Percentiles rank a stretch among this genome's conserved stretches.
phyloP scores from a whole-genome alignment of 1,140 invertebrate genomes.

The Zelostemma sp. region DNA sequence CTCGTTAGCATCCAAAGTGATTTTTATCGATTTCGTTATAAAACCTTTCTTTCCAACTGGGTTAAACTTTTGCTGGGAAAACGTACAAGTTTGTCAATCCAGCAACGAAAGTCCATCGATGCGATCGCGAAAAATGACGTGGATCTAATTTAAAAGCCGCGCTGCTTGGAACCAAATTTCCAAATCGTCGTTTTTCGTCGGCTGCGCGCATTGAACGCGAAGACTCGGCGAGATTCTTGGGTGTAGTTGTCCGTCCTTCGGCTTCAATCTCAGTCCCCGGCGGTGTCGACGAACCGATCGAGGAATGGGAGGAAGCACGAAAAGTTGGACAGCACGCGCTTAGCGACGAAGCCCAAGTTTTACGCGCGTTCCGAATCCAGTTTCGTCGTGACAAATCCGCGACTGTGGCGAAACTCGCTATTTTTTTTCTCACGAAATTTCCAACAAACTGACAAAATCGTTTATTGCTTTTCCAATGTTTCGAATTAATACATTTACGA shows the following conservation, averaged over 20 bases:
- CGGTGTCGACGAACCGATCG: slow-evolving; percentile 49
- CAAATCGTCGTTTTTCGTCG: slow-evolving; percentile 35
- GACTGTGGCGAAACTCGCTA: background rate
- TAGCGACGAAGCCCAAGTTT: slow-evolving; percentile 51
- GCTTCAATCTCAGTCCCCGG: slow-evolving; percentile 48
- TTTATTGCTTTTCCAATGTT: too few relatives aligned
- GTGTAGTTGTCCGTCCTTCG: slow-evolving; percentile 48
- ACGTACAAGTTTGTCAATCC: background rate
- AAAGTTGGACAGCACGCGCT: slow-evolving; percentile 43
- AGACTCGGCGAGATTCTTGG: slow-evolving; percentile 47
- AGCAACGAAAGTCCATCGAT: too few relatives aligned
- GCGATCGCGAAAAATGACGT: too few relatives aligned
- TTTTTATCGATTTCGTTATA: background rate
- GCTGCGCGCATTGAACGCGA: slow-evolving; percentile 30
- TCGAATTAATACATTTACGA: too few relatives aligned
- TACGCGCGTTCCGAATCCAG: slow-evolving; percentile 49
- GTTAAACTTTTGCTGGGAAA: background rate
- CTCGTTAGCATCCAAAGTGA: background rate
- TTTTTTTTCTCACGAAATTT: background rate
- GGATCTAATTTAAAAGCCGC: too few relatives aligned
- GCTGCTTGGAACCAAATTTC: too few relatives aligned
- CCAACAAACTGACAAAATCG: too few relatives aligned
- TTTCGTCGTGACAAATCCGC: slow-evolving; percentile 38
- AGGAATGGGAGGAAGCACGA: slow-evolving; percentile 48
- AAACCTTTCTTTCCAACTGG: background rate